These are phyloP conservation scores for Chauna torquata DNA, from an alignment of 2,113 vertebrate genomes.

Conservation along the genomic window DNA sequence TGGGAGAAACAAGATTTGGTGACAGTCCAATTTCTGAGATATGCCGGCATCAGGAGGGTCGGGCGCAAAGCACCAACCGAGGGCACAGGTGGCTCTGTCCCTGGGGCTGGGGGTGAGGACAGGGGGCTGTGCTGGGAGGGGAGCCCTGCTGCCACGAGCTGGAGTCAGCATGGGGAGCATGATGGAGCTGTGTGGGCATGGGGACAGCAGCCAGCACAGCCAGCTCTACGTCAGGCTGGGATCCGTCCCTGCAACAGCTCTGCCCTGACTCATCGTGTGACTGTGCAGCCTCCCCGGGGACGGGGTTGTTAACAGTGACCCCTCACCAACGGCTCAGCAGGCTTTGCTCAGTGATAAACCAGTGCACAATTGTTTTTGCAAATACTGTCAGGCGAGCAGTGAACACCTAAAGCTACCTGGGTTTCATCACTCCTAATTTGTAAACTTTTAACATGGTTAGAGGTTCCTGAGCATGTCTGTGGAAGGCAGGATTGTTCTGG, in stretches of 20 bases:
- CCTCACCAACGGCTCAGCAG: rapidly evolving
- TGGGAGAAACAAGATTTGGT: neutral
- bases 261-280: neutral
- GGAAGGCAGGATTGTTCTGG: neutral
- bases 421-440: neutral
- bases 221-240: neutral
- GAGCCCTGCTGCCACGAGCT: neutral
- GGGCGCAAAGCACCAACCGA: rapidly evolving
- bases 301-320: neutral
- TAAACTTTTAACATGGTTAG: neutral
- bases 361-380: rapidly evolving
- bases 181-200: constrained; percentile 33
- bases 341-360: neutral
- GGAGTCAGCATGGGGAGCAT: neutral
- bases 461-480: neutral
- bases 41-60: neutral
- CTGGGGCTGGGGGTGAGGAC: neutral
- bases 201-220: constrained; percentile 21
- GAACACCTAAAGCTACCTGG: rapidly evolving
- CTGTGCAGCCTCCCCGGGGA: neutral
- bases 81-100: neutral
- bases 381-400: too few species aligned
- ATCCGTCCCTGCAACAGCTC: neutral
- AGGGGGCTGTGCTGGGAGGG: neutral
- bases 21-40: neutral